Conservation (phyloP, 2,888 invertebrate genomes). For the Cancer borealis region DNA sequence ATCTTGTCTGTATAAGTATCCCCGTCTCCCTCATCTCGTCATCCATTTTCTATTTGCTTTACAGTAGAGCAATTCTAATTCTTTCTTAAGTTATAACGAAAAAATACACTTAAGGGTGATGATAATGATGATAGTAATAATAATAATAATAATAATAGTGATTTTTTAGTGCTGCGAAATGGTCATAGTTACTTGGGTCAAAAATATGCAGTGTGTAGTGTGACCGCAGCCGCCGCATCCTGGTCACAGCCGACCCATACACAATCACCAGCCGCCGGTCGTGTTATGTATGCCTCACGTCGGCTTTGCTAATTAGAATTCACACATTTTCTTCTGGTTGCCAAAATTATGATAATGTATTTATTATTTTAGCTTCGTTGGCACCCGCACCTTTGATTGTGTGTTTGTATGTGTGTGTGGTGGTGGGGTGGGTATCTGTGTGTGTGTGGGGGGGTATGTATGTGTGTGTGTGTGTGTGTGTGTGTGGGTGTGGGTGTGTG, state of each 20-base stretch:
- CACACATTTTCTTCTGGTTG: constrained; percentile 20
- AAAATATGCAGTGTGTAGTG: not conserved
- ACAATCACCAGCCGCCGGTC: constrained; percentile 4
- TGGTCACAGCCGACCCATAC: not conserved
- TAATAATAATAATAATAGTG: not conserved
- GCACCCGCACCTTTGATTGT: not conserved
- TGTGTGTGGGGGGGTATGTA: too few species aligned
- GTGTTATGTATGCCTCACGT: constrained; percentile 10
- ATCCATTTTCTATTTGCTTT: not conserved
- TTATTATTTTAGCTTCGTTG: not conserved
- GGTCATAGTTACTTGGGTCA: not conserved
- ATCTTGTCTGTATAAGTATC: not conserved
- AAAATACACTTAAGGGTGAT: not conserved
- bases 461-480: too few species aligned
- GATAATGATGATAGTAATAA: not conserved
- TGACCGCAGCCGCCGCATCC: not conserved
- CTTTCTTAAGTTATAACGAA: not conserved
- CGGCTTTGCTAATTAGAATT: constrained; percentile 13
- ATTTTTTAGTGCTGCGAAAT: not conserved
- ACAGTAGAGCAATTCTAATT: not conserved
- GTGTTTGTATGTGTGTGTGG: not conserved
- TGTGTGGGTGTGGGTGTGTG: too few species aligned
- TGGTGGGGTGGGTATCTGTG: too few species aligned
- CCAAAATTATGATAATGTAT: not conserved
- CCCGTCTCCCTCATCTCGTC: not conserved